Evolutionary conservation across 2,797 vertebrate genomes (phyloP).

Genomic region (Anguilla marmorata): DNA sequence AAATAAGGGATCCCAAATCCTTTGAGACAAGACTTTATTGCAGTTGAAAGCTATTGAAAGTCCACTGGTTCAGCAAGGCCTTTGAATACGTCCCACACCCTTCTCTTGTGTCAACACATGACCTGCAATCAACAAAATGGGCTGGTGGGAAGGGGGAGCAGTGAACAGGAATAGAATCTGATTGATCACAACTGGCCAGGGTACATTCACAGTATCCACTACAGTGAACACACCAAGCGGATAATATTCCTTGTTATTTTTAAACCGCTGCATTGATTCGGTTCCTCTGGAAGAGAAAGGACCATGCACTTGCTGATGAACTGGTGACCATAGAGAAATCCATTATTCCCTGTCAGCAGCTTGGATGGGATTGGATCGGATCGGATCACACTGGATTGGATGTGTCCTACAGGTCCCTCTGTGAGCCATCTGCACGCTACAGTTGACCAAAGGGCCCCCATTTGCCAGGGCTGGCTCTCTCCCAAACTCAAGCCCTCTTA

Average conservation of each 20-base stretch:
- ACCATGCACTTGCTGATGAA: slow-evolving; percentile 40
- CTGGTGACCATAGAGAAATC: slow-evolving; percentile 39
- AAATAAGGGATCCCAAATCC: neutral
- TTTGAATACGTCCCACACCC: neutral
- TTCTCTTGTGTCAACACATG: neutral
- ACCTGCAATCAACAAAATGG: neutral
- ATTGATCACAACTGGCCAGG: slow-evolving; percentile 36
- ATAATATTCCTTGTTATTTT: slow-evolving; percentile 51
- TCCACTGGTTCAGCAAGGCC: neutral
- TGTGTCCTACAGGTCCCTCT: slow-evolving; percentile 29
- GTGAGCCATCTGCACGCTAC: slow-evolving; percentile 25
- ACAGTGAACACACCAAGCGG: slow-evolving; percentile 35
- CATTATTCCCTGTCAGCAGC: slow-evolving; percentile 32
- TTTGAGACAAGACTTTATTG: neutral
- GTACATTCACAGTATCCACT: slow-evolving; percentile 41
- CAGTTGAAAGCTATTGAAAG: neutral
- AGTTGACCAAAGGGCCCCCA: slow-evolving; percentile 32
- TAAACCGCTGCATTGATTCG: slow-evolving; percentile 45
- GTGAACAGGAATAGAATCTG: slow-evolving; percentile 37
- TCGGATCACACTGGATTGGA: slow-evolving; percentile 25
- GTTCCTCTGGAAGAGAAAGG: slow-evolving; percentile 30
- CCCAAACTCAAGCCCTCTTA: slow-evolving; percentile 27
- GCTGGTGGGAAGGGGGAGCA: neutral
- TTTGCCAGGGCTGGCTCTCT: slow-evolving; percentile 41
- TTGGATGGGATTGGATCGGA: slow-evolving; percentile 10